phyloP scores from a whole-genome alignment of 2,113 vertebrate species.

The Nerophis ophidion region DNA sequence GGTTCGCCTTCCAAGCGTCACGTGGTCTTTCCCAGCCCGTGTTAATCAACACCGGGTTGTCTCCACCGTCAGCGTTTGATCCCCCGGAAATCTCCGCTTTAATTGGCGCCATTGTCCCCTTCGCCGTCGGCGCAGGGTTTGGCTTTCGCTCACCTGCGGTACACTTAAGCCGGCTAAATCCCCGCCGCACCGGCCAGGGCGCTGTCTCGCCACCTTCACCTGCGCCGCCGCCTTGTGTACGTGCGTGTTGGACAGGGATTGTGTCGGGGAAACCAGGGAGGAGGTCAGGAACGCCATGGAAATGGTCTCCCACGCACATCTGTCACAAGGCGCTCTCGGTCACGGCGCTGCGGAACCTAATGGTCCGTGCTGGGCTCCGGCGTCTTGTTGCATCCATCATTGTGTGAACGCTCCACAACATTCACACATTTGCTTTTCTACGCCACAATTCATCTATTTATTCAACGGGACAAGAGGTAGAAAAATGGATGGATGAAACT shows the following conservation, averaged over 20 bases:
- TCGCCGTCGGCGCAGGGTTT: slow-evolving; percentile 60
- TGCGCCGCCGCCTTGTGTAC: slow-evolving; percentile 53
- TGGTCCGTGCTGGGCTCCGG: too few relatives aligned
- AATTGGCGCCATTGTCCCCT: slow-evolving; percentile 60
- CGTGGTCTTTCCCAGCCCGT: not conserved
- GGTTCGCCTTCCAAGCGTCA: not conserved
- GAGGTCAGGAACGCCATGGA: not conserved
- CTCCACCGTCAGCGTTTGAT: slow-evolving; percentile 38
- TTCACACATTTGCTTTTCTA: too few relatives aligned
- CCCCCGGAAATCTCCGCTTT: slow-evolving; percentile 59
- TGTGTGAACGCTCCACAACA: too few relatives aligned
- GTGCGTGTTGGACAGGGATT: not conserved
- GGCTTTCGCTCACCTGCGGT: slow-evolving; percentile 65
- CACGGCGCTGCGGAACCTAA: too few relatives aligned
- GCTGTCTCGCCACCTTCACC: slow-evolving; percentile 58
- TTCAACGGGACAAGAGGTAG: too few relatives aligned
- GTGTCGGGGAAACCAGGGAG: too few relatives aligned
- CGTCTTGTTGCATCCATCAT: too few relatives aligned
- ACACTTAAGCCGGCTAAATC: slow-evolving; percentile 75
- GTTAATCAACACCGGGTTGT: slow-evolving; percentile 57
- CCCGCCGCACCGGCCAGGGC: slow-evolving; percentile 52
- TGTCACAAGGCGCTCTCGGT: too few relatives aligned
- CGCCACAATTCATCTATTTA: too few relatives aligned
- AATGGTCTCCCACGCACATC: not conserved
- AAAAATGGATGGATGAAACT: too few relatives aligned